Conservation (phyloP, 2,797 vertebrate genomes). For the Emys orbicularis region DNA sequence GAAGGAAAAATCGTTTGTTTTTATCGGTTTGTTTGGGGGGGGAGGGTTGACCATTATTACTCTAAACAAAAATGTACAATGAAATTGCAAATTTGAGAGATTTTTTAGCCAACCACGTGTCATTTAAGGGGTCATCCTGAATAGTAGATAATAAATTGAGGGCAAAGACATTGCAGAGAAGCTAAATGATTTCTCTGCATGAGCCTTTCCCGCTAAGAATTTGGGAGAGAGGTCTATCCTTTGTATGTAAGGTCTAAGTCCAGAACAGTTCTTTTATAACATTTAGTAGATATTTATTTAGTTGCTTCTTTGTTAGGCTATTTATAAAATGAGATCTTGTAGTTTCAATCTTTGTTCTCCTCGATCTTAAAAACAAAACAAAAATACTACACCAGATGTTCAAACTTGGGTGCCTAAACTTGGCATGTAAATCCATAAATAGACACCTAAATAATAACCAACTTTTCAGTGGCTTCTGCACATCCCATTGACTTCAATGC, state of each 20-base stretch:
- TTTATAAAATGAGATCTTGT: background rate
- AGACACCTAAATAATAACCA: background rate
- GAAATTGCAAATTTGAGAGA: background rate
- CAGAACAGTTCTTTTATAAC: background rate
- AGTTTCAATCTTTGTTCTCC: background rate
- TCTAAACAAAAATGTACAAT: background rate
- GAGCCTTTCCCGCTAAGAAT: background rate
- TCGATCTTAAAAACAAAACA: background rate
- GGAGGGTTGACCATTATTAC: background rate
- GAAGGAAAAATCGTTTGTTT: too few species aligned
- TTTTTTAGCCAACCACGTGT: background rate
- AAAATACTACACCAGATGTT: background rate
- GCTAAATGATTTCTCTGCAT: background rate
- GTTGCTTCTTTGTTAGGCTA: background rate
- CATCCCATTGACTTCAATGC: background rate
- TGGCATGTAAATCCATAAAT: background rate
- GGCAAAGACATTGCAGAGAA: background rate
- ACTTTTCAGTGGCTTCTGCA: background rate
- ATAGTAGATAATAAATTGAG: background rate
- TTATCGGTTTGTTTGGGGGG: background rate
- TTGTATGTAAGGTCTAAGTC: background rate
- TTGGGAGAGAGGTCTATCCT: background rate
- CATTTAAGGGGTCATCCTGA: background rate
- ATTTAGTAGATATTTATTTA: background rate
- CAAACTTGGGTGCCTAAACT: background rate